A percentile compares a stretch with the other conserved stretches of the same genome.
Conservation (phyloP, 2,797 vertebrate genomes). For the Lagorchestes hirsutus region DNA sequence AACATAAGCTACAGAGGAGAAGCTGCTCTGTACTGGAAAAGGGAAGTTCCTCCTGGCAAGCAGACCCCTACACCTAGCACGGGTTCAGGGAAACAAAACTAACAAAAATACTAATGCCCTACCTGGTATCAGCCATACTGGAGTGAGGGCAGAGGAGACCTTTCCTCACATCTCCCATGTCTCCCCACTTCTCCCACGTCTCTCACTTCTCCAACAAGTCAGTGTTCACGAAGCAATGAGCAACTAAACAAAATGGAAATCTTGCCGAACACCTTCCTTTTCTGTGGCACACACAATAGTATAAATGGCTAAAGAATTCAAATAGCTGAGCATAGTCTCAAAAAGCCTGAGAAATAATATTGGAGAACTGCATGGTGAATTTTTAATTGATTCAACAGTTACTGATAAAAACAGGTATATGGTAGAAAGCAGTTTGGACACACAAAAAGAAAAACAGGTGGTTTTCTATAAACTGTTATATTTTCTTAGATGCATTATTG, state of each 20-base stretch:
- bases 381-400: neutral
- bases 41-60: neutral
- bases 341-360: neutral
- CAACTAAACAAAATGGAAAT: neutral
- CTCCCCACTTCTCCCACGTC: too few relatives aligned
- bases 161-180: neutral
- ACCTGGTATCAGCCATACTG: neutral
- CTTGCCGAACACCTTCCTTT: neutral
- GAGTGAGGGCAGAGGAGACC: neutral
- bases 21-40: neutral
- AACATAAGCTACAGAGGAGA: neutral
- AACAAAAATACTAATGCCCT: neutral
- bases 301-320: neutral
- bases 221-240: neutral
- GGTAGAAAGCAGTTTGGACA: constrained; percentile 3
- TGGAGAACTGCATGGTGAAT: neutral
- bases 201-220: neutral
- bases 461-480: neutral
- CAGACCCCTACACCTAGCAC: too few relatives aligned
- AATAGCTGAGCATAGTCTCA: neutral
- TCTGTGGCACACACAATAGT: neutral
- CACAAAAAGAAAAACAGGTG: neutral
- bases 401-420: neutral
- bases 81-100: neutral
- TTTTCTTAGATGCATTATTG: constrained; percentile 13